Evolutionary conservation across 2,797 vertebrate species (phyloP).

Genomic region (Florisuga fusca): DNA sequence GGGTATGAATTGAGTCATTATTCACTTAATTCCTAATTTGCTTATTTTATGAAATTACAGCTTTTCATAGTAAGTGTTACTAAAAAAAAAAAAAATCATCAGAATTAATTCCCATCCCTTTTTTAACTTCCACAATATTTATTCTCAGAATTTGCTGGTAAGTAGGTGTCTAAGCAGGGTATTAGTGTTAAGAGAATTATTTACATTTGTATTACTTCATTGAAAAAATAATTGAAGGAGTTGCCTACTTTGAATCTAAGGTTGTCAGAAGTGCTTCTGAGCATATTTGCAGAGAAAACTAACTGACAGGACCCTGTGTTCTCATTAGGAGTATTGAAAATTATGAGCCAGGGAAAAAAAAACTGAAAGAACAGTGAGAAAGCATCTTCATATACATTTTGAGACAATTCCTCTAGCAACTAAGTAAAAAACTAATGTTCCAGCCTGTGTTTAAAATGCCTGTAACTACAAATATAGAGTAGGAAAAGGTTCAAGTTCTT

Average conservation of each 20-base stretch:
- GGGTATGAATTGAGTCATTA: not conserved
- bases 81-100: slow-evolving; percentile 11
- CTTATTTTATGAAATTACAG: not conserved
- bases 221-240: not conserved
- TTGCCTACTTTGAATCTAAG: slow-evolving; percentile 37
- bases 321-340: slow-evolving; percentile 27
- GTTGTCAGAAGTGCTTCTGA: slow-evolving; percentile 7
- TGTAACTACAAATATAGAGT: not conserved
- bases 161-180: slow-evolving; percentile 2
- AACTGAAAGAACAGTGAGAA: not conserved
- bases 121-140: slow-evolving; percentile 16
- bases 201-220: slow-evolving; percentile 15
- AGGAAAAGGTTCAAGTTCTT: not conserved
- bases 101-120: not conserved
- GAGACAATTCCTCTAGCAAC: not conserved
- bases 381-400: not conserved
- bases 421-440: not conserved
- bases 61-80: slow-evolving; percentile 17
- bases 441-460: not conserved
- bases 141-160: slow-evolving; percentile 34
- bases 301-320: slow-evolving; percentile 42
- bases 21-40: slow-evolving; percentile 2
- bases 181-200: slow-evolving; percentile 4
- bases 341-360: not conserved
- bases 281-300: slow-evolving; percentile 22